Conservation (phyloP, 2,113 vertebrate species). For the Melanerpes aurifrons region DNA sequence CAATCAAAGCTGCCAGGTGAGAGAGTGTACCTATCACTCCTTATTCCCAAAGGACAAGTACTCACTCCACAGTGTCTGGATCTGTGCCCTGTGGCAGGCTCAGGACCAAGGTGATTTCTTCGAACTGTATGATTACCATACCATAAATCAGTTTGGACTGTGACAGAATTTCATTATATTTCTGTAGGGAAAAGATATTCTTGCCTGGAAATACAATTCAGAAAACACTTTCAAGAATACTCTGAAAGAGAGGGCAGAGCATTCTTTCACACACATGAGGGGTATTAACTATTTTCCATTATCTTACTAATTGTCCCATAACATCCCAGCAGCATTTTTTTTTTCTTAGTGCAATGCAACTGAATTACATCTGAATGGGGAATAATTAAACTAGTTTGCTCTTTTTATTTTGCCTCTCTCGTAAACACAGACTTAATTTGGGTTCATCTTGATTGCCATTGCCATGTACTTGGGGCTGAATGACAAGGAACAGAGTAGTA, state of each 20-base stretch:
- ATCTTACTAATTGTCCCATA: conserved; percentile 54
- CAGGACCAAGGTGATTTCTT: not conserved
- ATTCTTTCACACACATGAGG: not conserved
- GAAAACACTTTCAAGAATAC: conserved; percentile 16
- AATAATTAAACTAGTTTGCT: conserved; percentile 52
- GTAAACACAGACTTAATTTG: conserved; percentile 22
- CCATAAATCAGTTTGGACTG: not conserved
- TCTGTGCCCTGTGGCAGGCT: not conserved
- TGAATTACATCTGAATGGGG: conserved; percentile 53
- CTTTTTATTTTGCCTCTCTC: conserved; percentile 28
- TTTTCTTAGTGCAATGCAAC: conserved; percentile 34
- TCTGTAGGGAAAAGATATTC: not conserved
- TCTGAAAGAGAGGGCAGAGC: not conserved
- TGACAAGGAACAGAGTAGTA: not conserved
- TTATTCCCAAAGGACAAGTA: not conserved
- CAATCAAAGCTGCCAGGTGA: not conserved
- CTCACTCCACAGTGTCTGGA: not conserved
- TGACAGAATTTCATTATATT: conserved; percentile 1
- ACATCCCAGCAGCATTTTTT: conserved; percentile 48
- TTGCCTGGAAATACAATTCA: not conserved
- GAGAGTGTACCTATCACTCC: not conserved
- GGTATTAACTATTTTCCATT: conserved; percentile 55
- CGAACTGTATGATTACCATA: not conserved
- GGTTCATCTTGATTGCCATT: not conserved
- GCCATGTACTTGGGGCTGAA: not conserved